phyloP scores from a whole-genome alignment of 2,797 vertebrate species.

The Poecile montanus region DNA sequence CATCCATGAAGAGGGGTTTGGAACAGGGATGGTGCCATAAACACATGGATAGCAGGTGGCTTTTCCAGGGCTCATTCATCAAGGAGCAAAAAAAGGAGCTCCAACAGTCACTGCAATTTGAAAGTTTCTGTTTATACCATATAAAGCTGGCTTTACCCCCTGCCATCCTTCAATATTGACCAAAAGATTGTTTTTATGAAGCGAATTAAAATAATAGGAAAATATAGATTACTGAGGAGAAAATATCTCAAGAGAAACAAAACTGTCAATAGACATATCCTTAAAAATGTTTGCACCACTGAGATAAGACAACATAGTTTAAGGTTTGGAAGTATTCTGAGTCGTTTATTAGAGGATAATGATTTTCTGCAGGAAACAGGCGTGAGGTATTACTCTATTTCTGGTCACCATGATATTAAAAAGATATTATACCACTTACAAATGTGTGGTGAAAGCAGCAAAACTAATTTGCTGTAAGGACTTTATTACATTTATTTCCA shows the following conservation, averaged over 20 bases:
- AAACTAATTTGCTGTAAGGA: neutral
- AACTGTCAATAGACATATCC: neutral
- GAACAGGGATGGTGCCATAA: rapidly evolving
- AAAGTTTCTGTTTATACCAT: neutral
- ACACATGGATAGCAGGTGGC: rapidly evolving
- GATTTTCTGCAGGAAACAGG: neutral
- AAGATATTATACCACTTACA: neutral
- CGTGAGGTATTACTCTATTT: neutral
- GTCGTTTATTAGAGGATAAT: neutral
- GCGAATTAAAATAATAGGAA: neutral
- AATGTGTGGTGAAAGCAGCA: neutral
- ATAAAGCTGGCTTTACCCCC: neutral
- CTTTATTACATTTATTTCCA: neutral
- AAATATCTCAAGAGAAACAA: neutral
- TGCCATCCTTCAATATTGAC: neutral
- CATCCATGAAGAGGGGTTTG: too few relatives aligned
- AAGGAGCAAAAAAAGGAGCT: neutral
- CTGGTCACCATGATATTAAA: neutral
- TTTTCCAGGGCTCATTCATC: neutral
- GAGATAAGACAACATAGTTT: neutral
- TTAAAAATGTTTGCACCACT: neutral
- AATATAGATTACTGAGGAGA: neutral
- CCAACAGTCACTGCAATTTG: neutral
- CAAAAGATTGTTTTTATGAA: neutral
- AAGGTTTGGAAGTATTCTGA: neutral